A percentile compares a stretch with the other conserved stretches of the same genome.
These are phyloP conservation scores for Neotoxoptera formosana DNA, from an alignment of 1,140 invertebrate species.

Conservation along the genomic window DNA sequence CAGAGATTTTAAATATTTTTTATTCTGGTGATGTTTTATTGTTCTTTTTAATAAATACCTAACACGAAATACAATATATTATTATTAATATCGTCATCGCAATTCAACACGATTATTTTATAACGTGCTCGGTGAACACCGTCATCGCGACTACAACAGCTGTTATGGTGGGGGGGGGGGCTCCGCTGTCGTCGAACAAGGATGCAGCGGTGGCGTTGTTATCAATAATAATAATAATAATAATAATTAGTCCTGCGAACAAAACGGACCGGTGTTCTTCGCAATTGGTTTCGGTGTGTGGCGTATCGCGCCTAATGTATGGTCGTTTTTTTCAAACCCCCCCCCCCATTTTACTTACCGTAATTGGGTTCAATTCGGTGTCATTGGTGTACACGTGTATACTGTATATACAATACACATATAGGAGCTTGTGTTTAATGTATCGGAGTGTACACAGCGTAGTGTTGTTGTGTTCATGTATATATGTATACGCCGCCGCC, in stretches of 20 bases:
- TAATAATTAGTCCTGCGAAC: neutral
- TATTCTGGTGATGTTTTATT: no score
- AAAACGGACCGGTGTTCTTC: neutral
- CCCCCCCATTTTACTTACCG: neutral
- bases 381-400: neutral
- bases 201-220: neutral
- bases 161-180: no score
- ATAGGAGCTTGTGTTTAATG: neutral
- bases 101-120: neutral
- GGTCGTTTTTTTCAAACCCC: neutral
- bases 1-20: no score
- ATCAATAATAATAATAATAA: neutral
- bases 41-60: neutral
- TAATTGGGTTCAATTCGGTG: conserved; percentile 14
- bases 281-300: conserved; percentile 24
- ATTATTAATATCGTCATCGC: no score
- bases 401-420: no score
- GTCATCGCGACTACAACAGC: no score
- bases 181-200: neutral
- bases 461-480: neutral
- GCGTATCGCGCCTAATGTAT: no score
- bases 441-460: neutral
- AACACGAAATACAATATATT: neutral
- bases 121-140: neutral
- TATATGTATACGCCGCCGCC: neutral